Evolutionary conservation across 2,888 invertebrate species (phyloP).

Genomic region (Idaea aversata): DNA sequence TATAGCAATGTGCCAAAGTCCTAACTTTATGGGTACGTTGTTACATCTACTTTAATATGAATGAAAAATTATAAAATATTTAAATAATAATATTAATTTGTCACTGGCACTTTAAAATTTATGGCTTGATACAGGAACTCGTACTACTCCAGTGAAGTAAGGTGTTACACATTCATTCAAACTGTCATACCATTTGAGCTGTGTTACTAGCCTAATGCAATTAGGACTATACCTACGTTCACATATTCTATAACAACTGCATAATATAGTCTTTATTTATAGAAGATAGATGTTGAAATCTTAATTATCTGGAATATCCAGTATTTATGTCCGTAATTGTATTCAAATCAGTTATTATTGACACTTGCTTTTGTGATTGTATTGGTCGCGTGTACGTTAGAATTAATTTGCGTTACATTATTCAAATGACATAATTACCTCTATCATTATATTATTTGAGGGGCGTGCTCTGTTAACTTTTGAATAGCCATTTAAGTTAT

Average conservation of each 20-base stretch:
- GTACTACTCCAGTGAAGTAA: constrained; percentile 27
- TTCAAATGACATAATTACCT: constrained; percentile 64
- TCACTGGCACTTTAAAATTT: neutral
- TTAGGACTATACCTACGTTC: constrained; percentile 28
- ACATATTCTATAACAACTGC: constrained; percentile 9
- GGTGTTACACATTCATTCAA: constrained; percentile 45
- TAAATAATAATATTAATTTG: neutral
- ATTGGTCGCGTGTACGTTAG: constrained; percentile 54
- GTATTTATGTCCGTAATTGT: constrained; percentile 41
- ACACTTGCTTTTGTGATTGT: constrained; percentile 60
- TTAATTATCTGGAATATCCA: neutral
- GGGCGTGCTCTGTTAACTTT: constrained; percentile 51
- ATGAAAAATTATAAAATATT: constrained; percentile 21
- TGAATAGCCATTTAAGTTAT: constrained; percentile 16
- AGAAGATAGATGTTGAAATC: neutral
- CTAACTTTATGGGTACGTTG: constrained; percentile 74
- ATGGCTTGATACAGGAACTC: constrained; percentile 2
- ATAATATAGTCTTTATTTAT: neutral
- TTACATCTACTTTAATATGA: constrained; percentile 35
- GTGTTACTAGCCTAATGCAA: constrained; percentile 34
- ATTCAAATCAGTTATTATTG: constrained; percentile 64
- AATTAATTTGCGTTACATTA: constrained; percentile 67
- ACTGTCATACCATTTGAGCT: constrained; percentile 44
- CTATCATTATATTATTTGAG: constrained; percentile 54
- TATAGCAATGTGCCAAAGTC: constrained; percentile 79